Evolutionary conservation across 2,113 vertebrate species (phyloP).

Genomic region (Bubalus kerabau): DNA sequence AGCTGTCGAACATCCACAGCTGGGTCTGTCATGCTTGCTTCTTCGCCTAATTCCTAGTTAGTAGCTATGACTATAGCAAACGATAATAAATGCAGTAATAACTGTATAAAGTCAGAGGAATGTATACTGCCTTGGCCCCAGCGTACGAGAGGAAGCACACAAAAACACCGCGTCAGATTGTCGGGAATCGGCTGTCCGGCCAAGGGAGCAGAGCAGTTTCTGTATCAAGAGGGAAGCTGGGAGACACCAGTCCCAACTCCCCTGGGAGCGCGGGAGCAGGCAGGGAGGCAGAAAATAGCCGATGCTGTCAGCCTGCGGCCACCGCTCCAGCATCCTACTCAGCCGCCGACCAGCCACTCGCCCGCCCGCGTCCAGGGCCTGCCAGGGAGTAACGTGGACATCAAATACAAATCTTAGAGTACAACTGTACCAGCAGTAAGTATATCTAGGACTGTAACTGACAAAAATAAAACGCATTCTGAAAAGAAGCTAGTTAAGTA

Average conservation of each 20-base stretch:
- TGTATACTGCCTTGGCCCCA: constrained; percentile 84
- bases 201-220: constrained; percentile 73
- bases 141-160: constrained; percentile 65
- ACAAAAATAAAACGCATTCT: constrained; percentile 89
- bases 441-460: constrained; percentile 93
- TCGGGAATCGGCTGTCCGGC: constrained; percentile 76
- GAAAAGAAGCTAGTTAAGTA: constrained; percentile 88
- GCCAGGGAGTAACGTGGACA: constrained; percentile 84
- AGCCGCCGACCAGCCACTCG: constrained; percentile 72
- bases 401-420: constrained; percentile 90
- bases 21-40: constrained; percentile 72
- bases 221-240: constrained; percentile 59
- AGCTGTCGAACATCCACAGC: constrained; percentile 74
- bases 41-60: constrained; percentile 77
- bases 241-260: constrained; percentile 57
- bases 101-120: constrained; percentile 89
- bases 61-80: constrained; percentile 80
- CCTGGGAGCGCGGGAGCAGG: constrained; percentile 72
- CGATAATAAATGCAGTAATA: constrained; percentile 78
- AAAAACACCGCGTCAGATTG: constrained; percentile 63
- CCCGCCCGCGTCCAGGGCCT: constrained; percentile 80
- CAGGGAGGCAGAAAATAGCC: constrained; percentile 67
- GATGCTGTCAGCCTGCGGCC: constrained; percentile 67
- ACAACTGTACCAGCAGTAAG: constrained; percentile 99
- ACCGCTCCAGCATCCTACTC: constrained; percentile 81